These are phyloP conservation scores for Idaea biselata DNA, from an alignment of 2,888 invertebrate genomes.

Conservation along the genomic window DNA sequence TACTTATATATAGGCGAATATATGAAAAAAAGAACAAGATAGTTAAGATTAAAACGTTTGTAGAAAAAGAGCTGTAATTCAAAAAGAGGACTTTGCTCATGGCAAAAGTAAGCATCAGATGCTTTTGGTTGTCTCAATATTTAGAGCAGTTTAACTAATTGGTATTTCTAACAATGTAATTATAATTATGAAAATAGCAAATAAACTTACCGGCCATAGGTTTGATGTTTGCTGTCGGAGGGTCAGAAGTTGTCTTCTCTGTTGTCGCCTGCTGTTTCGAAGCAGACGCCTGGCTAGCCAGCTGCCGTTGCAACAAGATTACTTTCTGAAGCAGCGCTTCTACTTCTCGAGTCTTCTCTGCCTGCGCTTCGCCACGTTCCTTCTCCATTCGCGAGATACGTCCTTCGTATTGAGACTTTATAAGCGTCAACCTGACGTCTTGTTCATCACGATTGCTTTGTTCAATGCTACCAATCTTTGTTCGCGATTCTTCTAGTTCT, in stretches of 20 bases:
- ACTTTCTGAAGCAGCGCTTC: constrained; percentile 87
- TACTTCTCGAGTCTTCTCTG: constrained; percentile 82
- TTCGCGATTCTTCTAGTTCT: constrained; percentile 79
- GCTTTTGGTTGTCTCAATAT: no score
- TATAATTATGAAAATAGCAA: neutral
- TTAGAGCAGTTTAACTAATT: no score
- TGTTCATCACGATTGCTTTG: constrained; percentile 79
- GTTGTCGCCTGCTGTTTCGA: constrained; percentile 81
- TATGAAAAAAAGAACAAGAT: no score
- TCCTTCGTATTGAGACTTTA: constrained; percentile 86
- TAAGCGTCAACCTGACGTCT: constrained; percentile 79
- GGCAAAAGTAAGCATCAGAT: no score
- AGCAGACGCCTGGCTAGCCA: constrained; percentile 85
- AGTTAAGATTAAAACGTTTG: no score
- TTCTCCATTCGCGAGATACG: constrained; percentile 86
- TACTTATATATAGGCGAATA: no score
- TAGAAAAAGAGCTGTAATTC: no score
- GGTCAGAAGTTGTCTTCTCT: constrained; percentile 81
- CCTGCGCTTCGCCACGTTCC: constrained; percentile 83
- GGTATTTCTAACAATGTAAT: constrained; percentile 2
- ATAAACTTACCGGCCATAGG: constrained; percentile 89
- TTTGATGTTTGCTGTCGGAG: constrained; percentile 94
- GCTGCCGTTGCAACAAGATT: constrained; percentile 84
- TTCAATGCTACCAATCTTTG: constrained; percentile 71
- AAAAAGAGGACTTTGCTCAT: no score